These are phyloP conservation scores for Plectropomus leopardus DNA, from an alignment of 2,113 vertebrate species.

Conservation along the genomic window DNA sequence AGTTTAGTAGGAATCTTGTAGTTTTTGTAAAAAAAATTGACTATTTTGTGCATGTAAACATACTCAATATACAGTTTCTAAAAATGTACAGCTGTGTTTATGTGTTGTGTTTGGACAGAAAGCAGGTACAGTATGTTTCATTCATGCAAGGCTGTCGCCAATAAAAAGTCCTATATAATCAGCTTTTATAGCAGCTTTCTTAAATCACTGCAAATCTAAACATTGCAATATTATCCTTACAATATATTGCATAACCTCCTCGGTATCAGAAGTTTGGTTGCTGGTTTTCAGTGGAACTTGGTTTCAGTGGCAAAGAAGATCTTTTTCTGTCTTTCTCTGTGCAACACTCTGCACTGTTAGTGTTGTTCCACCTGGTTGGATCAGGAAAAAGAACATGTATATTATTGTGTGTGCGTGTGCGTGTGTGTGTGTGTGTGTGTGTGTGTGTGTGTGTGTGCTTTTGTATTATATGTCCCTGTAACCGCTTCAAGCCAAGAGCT, in stretches of 20 bases:
- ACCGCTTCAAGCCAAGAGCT: constrained; percentile 21
- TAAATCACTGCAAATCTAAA: background rate
- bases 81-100: background rate
- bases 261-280: background rate
- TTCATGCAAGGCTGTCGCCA: too few species aligned
- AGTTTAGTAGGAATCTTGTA: too few species aligned
- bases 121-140: background rate
- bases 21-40: too few species aligned
- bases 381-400: background rate
- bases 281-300: background rate
- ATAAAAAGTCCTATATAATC: background rate
- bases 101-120: background rate
- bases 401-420: background rate
- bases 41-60: too few species aligned
- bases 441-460: background rate
- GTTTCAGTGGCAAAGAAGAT: background rate
- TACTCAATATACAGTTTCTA: background rate
- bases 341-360: background rate
- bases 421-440: constrained; percentile 19
- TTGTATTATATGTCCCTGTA: constrained; percentile 7
- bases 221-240: background rate
- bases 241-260: background rate
- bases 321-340: background rate
- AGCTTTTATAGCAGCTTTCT: background rate
- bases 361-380: background rate